Percentiles rank a stretch among this genome's conserved stretches.
Evolutionary conservation across 2,888 invertebrate species (phyloP).

Genomic region (Nebria salina): DNA sequence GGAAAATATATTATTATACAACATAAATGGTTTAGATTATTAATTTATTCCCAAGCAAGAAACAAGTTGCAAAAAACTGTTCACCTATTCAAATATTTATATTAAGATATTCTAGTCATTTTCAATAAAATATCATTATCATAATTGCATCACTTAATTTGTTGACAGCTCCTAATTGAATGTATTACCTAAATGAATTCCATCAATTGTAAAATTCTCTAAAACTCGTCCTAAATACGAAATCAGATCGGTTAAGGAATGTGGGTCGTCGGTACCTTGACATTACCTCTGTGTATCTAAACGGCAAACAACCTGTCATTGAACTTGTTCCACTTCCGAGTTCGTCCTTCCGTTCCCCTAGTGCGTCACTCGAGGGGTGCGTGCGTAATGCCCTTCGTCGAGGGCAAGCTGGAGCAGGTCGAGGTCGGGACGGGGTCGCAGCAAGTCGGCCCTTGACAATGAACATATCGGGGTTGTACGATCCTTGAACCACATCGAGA

Average conservation of each 20-base stretch:
- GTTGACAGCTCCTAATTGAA: not conserved
- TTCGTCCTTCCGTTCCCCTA: conserved; percentile 8
- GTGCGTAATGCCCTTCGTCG: conserved; percentile 4
- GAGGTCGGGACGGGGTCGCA: conserved; percentile 11
- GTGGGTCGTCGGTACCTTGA: conserved; percentile 5
- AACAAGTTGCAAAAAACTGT: too few species aligned
- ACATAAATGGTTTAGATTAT: too few species aligned
- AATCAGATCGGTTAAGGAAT: not conserved
- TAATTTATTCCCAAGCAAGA: too few species aligned
- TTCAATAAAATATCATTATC: not conserved
- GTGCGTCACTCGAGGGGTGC: conserved; percentile 13
- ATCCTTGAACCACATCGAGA: conserved; percentile 10
- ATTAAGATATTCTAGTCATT: too few species aligned
- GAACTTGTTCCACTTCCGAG: conserved; percentile 21
- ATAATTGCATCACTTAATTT: not conserved
- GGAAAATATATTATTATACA: too few species aligned
- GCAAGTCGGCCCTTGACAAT: conserved; percentile 10
- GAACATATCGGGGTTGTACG: not conserved
- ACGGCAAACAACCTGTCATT: conserved; percentile 14
- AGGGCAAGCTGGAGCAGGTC: conserved; percentile 9
- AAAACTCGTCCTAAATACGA: not conserved
- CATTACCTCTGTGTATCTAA: not conserved
- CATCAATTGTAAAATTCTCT: not conserved
- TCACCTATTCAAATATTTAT: too few species aligned
- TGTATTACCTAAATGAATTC: not conserved